Percentiles rank a stretch among this genome's conserved stretches.
These are phyloP conservation scores for Anguilla marmorata DNA, from an alignment of 2,797 vertebrate genomes.

Conservation along the genomic window DNA sequence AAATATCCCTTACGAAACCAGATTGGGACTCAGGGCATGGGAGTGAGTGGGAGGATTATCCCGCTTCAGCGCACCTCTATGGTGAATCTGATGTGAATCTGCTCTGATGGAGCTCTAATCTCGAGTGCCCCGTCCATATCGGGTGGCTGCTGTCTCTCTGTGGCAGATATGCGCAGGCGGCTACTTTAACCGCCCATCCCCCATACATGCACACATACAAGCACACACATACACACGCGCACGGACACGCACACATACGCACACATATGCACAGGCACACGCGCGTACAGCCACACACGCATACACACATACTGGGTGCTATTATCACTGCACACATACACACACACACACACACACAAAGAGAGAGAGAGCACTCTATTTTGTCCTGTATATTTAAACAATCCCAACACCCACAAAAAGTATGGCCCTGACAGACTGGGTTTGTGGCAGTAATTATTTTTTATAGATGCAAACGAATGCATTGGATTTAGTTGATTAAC, in stretches of 20 bases:
- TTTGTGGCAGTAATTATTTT: neutral
- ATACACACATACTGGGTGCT: neutral
- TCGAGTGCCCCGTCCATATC: constrained; percentile 65
- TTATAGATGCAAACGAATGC: no score
- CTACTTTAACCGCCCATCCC: neutral
- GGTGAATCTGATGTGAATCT: constrained; percentile 70
- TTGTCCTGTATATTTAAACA: no score
- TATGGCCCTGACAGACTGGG: neutral
- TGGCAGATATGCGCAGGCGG: constrained; percentile 44
- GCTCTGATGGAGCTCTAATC: constrained; percentile 69
- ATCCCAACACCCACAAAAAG: no score
- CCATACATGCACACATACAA: neutral
- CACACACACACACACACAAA: neutral
- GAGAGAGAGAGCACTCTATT: no score
- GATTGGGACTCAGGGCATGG: constrained; percentile 65
- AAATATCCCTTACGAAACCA: constrained; percentile 44
- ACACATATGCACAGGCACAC: neutral
- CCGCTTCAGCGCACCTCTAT: constrained; percentile 74
- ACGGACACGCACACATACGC: neutral
- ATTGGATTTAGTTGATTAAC: no score
- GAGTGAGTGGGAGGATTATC: constrained; percentile 72
- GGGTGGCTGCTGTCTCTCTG: constrained; percentile 66
- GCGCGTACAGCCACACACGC: neutral
- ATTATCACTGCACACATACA: neutral
- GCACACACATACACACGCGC: neutral